Conservation (phyloP, 2,797 vertebrate genomes). For the Platyrinchus mystaceus region DNA sequence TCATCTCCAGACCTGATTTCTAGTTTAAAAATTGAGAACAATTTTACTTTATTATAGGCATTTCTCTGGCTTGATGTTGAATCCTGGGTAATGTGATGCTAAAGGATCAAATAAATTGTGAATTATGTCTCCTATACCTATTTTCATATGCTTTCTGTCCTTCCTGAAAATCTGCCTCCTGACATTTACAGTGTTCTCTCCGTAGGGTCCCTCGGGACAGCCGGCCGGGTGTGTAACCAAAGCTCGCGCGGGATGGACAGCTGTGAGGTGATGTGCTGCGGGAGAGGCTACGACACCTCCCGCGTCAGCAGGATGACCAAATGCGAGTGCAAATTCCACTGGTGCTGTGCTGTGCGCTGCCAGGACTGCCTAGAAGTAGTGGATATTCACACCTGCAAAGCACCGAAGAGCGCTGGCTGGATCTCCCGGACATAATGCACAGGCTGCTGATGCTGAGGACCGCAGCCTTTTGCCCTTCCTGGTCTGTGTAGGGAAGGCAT, state of each 20-base stretch:
- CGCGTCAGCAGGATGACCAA: conserved; percentile 86
- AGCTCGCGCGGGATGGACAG: conserved; percentile 88
- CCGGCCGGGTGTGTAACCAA: conserved; percentile 87
- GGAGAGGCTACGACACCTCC: conserved; percentile 91
- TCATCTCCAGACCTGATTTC: background rate
- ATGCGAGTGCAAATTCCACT: conserved; percentile 97
- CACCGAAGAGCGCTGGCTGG: conserved; percentile 77
- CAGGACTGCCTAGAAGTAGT: conserved; percentile 90
- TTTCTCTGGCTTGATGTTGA: background rate
- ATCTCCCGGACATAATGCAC: conserved; percentile 62
- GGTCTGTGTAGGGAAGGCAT: background rate
- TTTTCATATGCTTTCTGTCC: background rate
- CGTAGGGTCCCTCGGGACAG: conserved; percentile 89
- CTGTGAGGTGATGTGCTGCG: conserved; percentile 97
- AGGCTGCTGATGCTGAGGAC: background rate
- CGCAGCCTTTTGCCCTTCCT: background rate
- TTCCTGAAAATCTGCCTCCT: background rate
- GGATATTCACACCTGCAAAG: conserved; percentile 93
- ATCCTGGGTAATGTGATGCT: background rate
- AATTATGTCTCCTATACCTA: background rate
- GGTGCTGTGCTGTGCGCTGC: conserved; percentile 94
- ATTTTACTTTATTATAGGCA: background rate
- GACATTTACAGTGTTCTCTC: background rate
- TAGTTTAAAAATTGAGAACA: background rate
- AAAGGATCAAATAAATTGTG: background rate